phyloP scores from a whole-genome alignment of 64 coral and sea anemone species.

The Actinia equina region DNA sequence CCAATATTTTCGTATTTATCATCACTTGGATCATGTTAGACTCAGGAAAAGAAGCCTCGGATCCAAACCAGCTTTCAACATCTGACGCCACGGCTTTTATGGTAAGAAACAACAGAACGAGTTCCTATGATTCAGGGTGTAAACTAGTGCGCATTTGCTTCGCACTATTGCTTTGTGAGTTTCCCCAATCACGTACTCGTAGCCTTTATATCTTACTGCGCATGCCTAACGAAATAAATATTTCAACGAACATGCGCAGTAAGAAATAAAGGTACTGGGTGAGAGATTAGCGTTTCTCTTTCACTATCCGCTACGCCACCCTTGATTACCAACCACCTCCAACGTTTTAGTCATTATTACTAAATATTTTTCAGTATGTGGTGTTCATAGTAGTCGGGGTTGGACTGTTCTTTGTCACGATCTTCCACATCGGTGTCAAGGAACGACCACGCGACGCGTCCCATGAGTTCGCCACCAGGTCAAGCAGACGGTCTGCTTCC shows the following conservation, averaged over 20 bases:
- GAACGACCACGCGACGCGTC: constrained; percentile 62
- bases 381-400: constrained; percentile 75
- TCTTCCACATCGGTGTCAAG: constrained; percentile 80
- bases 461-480: constrained; percentile 49
- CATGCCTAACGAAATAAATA: no score
- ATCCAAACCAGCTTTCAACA: constrained; percentile 32
- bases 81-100: constrained; percentile 69
- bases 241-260: no score
- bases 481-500: constrained; percentile 68
- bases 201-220: no score
- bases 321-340: no score
- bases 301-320: no score
- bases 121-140: no score
- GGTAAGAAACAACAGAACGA: constrained; percentile 15
- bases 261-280: no score
- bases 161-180: no score
- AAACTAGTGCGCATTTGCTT: no score
- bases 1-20: constrained; percentile 81
- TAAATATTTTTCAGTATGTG: constrained; percentile 49
- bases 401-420: constrained; percentile 57
- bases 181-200: no score
- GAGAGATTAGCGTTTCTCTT: no score
- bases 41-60: constrained; percentile 12
- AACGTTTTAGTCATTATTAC: neutral
- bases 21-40: constrained; percentile 74